Base-by-base conservation (phyloP, 1,140 invertebrate species). In the Trichonephila clavata region DNA sequence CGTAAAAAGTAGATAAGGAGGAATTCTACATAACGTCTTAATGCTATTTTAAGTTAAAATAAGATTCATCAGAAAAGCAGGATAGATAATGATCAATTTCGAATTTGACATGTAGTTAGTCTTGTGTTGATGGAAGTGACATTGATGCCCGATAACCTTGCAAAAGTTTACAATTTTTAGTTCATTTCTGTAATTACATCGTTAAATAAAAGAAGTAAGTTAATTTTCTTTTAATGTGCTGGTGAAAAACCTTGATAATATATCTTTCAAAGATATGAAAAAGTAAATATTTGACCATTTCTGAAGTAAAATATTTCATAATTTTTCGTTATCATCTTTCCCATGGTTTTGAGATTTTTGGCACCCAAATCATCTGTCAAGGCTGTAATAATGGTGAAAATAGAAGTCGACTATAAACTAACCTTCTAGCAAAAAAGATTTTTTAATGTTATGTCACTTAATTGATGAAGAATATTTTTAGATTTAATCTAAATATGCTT, bases 161-260 rank as follows among this genome's bases (percentile, higher is more conserved):
- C 71, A 18, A 77, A 39, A 32, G 71, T 77, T 77, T 77, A 77
- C 71, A 77, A 32, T 77, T 16, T 77, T 32, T 77, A 77, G 13
- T 39, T 77, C 68, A 77, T 39, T 77, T 77, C 68, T 68, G 71
- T 77, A 77, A 77, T 77, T 77, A 77, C 14, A 32, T 77, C 14
- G 18, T 27, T 77, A 3, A 32, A 27, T 27, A 32, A 68, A 68
- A 24, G 71, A 24, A 39, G 16, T 32, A 77, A 77, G 71, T 39
- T 14, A 39, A 77, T 77, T 77, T 18, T 14, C 32, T 39, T 18
- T 6, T 18, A 77, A 77, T 77, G 10, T 39, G 6, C 10, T 50
- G 27, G 71, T 6, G 71, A 77, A 77, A 39, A 32, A 13, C 50
- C 50, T 39, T 77, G 71, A 77, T 77, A 1, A 77, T 39, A 16